Conservation (phyloP, 2,797 vertebrate genomes). For the Oryzias dopingdopingensis region DNA sequence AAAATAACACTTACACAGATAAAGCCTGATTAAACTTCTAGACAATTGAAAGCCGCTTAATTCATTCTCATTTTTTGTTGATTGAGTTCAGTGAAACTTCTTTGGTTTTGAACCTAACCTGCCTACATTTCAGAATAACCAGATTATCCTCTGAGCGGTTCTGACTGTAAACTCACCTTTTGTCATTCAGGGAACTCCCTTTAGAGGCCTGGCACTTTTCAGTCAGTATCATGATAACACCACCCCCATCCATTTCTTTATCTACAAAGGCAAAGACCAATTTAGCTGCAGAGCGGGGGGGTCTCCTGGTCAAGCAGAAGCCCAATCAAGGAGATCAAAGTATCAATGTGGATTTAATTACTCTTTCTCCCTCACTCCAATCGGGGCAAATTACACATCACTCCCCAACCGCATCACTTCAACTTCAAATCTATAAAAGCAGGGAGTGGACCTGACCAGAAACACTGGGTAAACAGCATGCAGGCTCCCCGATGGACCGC, state of each 20-base stretch:
- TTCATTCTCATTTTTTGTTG: neutral
- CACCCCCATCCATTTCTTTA: slow-evolving; percentile 10
- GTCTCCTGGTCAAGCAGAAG: slow-evolving; percentile 77
- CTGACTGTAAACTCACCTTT: slow-evolving; percentile 38
- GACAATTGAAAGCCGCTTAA: neutral
- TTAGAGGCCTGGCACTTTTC: slow-evolving; percentile 26
- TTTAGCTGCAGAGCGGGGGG: slow-evolving; percentile 43
- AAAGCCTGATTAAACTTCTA: neutral
- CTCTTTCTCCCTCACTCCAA: slow-evolving; percentile 44
- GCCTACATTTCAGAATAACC: slow-evolving; percentile 2
- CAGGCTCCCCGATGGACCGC: slow-evolving; percentile 15
- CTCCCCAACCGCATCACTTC: slow-evolving; percentile 33
- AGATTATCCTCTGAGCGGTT: slow-evolving; percentile 34
- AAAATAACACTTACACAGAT: neutral
- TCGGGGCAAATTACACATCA: slow-evolving; percentile 47
- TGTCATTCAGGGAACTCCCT: slow-evolving; percentile 21
- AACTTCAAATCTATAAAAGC: slow-evolving; percentile 38
- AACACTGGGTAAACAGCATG: slow-evolving; percentile 35
- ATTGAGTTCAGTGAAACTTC: slow-evolving; percentile 4
- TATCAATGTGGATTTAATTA: slow-evolving; percentile 79
- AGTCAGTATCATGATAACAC: slow-evolving; percentile 37
- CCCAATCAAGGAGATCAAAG: slow-evolving; percentile 82
- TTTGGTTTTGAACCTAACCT: no score
- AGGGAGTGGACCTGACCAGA: no score
- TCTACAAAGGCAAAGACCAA: slow-evolving; percentile 32